Percentiles rank a stretch among this genome's conserved stretches.
phyloP scores from a whole-genome alignment of 2,797 vertebrate genomes.

The Manis crassicaudata region DNA sequence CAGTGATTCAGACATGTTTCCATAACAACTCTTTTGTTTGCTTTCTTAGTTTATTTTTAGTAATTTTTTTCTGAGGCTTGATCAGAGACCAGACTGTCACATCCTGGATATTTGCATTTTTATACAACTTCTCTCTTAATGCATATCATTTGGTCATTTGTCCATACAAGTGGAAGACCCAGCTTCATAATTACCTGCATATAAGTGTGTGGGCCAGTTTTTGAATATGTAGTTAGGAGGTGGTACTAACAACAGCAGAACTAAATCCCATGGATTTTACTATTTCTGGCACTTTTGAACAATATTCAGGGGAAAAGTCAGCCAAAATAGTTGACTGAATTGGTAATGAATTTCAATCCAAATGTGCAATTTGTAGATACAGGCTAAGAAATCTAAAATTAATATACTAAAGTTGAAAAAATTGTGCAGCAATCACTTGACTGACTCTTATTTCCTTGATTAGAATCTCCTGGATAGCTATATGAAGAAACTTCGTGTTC shows the following conservation, averaged over 20 bases:
- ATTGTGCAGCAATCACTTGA: neutral
- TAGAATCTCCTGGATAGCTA: neutral
- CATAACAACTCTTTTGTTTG: slow-evolving; percentile 66
- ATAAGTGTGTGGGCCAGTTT: neutral
- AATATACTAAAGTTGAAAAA: neutral
- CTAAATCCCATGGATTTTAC: slow-evolving; percentile 1
- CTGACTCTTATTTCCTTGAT: neutral
- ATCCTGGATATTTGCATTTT: slow-evolving; percentile 51
- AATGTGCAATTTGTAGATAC: neutral
- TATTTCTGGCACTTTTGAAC: slow-evolving; percentile 15
- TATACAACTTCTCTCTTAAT: slow-evolving; percentile 21
- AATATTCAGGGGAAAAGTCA: neutral
- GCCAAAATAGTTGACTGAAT: neutral
- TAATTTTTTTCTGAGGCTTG: neutral
- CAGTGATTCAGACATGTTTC: slow-evolving; percentile 64
- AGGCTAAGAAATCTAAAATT: slow-evolving; percentile 3
- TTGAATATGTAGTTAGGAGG: slow-evolving; percentile 36
- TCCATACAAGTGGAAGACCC: neutral
- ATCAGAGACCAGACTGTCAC: slow-evolving; percentile 42
- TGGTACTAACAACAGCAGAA: neutral
- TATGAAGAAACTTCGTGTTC: neutral
- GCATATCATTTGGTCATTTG: slow-evolving; percentile 18
- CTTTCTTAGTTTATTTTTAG: slow-evolving; percentile 74
- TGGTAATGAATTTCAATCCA: slow-evolving; percentile 24
- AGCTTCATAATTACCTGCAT: neutral